These are phyloP conservation scores for Drosophila trichaetosa DNA, from an alignment of 2,888 invertebrate species.

Conservation along the genomic window DNA sequence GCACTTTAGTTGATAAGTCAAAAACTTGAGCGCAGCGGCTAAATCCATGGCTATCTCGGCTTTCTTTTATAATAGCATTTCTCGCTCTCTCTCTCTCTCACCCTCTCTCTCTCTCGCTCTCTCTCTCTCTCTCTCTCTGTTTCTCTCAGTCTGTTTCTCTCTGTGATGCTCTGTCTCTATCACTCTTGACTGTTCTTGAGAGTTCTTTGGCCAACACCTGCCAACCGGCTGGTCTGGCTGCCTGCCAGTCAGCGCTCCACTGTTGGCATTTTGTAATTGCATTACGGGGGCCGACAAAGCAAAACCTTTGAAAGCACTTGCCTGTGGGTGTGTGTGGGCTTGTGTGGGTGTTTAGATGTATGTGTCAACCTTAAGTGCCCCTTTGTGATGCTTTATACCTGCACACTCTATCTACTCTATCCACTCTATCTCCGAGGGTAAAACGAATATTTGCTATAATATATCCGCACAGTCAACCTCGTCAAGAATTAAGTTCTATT, in stretches of 20 bases:
- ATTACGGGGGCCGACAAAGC: slow-evolving; percentile 70
- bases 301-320: slow-evolving; percentile 62
- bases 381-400: slow-evolving; percentile 63
- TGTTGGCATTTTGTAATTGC: slow-evolving; percentile 76
- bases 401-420: neutral
- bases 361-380: slow-evolving; percentile 68
- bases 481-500: too few relatives aligned
- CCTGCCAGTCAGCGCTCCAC: slow-evolving; percentile 38
- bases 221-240: slow-evolving; percentile 35
- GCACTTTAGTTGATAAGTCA: slow-evolving; percentile 79
- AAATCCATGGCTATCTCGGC: slow-evolving; percentile 31
- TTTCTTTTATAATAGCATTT: slow-evolving; percentile 1
- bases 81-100: neutral
- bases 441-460: neutral
- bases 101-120: too few relatives aligned
- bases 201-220: slow-evolving; percentile 64
- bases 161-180: neutral
- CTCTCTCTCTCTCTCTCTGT: neutral
- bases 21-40: slow-evolving; percentile 49
- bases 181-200: slow-evolving; percentile 21
- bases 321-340: slow-evolving; percentile 3
- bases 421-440: neutral
- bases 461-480: neutral
- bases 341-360: slow-evolving; percentile 29
- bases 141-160: neutral